These are phyloP conservation scores for Aselliscus stoliczkanus DNA, from an alignment of 2,797 vertebrate species.

Conservation along the genomic window DNA sequence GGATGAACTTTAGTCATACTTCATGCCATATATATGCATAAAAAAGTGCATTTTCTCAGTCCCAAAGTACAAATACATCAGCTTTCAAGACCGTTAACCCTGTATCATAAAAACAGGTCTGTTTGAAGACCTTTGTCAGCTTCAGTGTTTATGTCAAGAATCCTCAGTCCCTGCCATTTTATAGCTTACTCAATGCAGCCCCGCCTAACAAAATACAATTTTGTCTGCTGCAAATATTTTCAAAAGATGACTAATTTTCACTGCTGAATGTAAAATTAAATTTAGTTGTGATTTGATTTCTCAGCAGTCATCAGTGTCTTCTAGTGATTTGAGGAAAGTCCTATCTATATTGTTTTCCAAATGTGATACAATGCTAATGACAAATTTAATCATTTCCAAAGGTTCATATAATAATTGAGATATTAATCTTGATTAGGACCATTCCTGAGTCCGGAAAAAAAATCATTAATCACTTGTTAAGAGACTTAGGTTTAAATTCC, in stretches of 20 bases:
- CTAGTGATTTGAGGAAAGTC: not conserved
- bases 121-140: not conserved
- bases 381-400: slow-evolving; percentile 15
- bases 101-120: not conserved
- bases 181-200: not conserved
- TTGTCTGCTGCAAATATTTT: not conserved
- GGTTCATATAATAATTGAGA: not conserved
- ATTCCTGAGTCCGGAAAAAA: not conserved
- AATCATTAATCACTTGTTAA: not conserved
- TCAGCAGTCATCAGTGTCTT: not conserved
- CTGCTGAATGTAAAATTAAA: not conserved
- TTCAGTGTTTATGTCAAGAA: not conserved
- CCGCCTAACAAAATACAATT: not conserved
- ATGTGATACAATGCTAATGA: not conserved
- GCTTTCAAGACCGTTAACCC: not conserved
- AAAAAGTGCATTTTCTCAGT: not conserved
- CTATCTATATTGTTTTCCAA: not conserved
- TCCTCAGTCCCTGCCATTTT: not conserved
- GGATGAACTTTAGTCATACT: not conserved
- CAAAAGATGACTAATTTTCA: not conserved
- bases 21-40: not conserved
- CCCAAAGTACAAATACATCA: not conserved
- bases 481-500: not conserved
- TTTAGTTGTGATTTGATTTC: not conserved
- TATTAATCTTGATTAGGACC: not conserved